A percentile compares a stretch with the other conserved stretches of the same genome.
These are phyloP conservation scores for Poecilia picta DNA, from an alignment of 2,797 vertebrate species.

Conservation along the genomic window DNA sequence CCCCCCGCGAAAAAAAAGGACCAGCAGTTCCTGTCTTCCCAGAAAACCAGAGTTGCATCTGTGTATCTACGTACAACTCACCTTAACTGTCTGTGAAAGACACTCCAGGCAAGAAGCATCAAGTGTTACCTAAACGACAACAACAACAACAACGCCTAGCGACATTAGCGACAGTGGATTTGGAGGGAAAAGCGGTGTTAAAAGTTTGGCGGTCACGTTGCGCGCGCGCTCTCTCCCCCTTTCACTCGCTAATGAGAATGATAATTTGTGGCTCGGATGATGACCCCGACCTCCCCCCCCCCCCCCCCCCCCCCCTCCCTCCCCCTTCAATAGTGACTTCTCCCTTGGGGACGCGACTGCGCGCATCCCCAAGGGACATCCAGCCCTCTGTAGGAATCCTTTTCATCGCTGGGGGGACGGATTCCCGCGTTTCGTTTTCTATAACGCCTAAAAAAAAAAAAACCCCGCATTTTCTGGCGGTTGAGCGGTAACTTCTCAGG, in stretches of 20 bases:
- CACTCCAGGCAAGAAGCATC: constrained; percentile 27
- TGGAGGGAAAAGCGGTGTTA: constrained; percentile 61
- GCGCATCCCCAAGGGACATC: constrained; percentile 67
- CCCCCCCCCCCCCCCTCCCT: constrained; percentile 9
- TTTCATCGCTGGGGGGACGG: constrained; percentile 55
- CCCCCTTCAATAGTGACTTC: constrained; percentile 55
- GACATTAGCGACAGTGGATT: constrained; percentile 49
- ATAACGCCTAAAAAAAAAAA: neutral
- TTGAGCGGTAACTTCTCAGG: neutral
- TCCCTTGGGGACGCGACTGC: constrained; percentile 70
- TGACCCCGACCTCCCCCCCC: constrained; percentile 74
- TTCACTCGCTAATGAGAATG: constrained; percentile 81
- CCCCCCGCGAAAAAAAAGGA: neutral
- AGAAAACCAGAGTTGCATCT: neutral
- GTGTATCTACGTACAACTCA: neutral
- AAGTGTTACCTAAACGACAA: constrained; percentile 20
- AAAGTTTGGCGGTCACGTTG: constrained; percentile 62
- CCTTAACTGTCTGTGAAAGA: neutral
- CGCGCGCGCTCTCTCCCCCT: constrained; percentile 54
- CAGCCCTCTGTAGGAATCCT: constrained; percentile 74
- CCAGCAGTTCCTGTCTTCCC: neutral
- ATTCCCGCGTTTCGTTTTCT: constrained; percentile 63
- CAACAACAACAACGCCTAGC: neutral
- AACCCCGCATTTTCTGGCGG: neutral
- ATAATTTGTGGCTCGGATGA: constrained; percentile 80